Evolutionary conservation across 2,797 vertebrate species (phyloP).

Genomic region (Ptychadena robeensis): DNA sequence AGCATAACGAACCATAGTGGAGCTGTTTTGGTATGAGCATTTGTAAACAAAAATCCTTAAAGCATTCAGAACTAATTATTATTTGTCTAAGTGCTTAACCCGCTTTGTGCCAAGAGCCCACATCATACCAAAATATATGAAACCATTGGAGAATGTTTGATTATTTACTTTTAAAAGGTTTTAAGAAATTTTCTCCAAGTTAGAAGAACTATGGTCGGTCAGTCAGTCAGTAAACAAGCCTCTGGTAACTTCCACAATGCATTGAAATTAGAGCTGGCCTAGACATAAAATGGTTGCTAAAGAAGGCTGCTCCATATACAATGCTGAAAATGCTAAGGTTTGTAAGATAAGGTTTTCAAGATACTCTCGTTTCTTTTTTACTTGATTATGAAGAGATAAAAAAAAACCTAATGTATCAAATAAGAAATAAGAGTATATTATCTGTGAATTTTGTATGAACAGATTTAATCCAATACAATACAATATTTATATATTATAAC

Average conservation of each 20-base stretch:
- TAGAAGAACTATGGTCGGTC: too few species aligned
- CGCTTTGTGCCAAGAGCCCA: not conserved
- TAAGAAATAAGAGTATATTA: too few species aligned
- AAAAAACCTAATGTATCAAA: too few species aligned
- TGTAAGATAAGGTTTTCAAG: too few species aligned
- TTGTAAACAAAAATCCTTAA: constrained; percentile 55
- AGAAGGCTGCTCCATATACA: too few species aligned
- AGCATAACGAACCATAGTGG: constrained; percentile 73
- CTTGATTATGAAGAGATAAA: too few species aligned
- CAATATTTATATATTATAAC: too few species aligned
- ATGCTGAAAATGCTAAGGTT: too few species aligned
- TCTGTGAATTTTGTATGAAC: too few species aligned
- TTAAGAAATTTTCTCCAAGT: not conserved
- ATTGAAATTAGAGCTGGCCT: not conserved
- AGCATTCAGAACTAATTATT: constrained; percentile 46
- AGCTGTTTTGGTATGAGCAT: constrained; percentile 72
- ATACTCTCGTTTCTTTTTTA: too few species aligned
- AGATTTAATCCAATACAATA: too few species aligned
- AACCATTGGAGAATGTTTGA: not conserved
- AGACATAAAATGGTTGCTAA: not conserved
- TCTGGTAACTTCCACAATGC: not conserved
- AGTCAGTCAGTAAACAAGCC: not conserved
- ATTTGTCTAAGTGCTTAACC: constrained; percentile 47
- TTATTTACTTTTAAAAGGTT: not conserved
- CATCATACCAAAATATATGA: not conserved